Evolutionary conservation across 2,888 invertebrate species (phyloP), one percentile per base, ranked within the genome.

Genomic region (Busseola fusca): DNA sequence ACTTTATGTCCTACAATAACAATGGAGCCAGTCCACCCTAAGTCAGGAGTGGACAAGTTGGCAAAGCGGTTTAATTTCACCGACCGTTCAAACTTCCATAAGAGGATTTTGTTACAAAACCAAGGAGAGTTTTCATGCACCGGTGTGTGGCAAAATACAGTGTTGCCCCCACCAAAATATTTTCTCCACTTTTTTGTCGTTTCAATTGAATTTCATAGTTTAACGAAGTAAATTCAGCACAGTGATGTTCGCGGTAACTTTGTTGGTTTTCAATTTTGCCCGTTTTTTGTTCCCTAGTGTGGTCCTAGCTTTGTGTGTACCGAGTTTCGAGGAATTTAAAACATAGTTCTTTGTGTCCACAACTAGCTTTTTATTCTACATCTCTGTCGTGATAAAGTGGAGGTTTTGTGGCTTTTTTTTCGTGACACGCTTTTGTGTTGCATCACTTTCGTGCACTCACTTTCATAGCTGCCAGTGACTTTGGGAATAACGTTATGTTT

Each of bases 1-100:
- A 4, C 3, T 16, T 48, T 6, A n/a, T 69, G 58, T 76, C 78
- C 81, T 66, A 45, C 18, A 52, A 40, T 45, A 40, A n/a, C 18
- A 72, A 42, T 42, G 25, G 40, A 65, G 40, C 25, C 14, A 63
- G 34, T 37, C 6, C 64, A 69, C 70, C 66, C 79, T 68, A 78
- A 81, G 58, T 73, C 72, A 78, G 81, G 76, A 74, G 73, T 81
- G 82, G 76, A 78, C 82, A 82, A 87, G 81, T 87, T 84, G 64
- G 76, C 70, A 87, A 90, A 89, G 90, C 90, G 88, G 87, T 89
- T 90, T 89, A 89, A 90, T 90, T 89, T 85, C 79, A 80, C 73
- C 60, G 81, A 83, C 88, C 82, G 81, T 87, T 84, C 85, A 76
- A 88, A 91, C 77, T 91, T 89, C 78, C 60, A 69, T 89, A 88